Conservation (phyloP, 1,140 invertebrate species). For the Glossosoma conforme region DNA sequence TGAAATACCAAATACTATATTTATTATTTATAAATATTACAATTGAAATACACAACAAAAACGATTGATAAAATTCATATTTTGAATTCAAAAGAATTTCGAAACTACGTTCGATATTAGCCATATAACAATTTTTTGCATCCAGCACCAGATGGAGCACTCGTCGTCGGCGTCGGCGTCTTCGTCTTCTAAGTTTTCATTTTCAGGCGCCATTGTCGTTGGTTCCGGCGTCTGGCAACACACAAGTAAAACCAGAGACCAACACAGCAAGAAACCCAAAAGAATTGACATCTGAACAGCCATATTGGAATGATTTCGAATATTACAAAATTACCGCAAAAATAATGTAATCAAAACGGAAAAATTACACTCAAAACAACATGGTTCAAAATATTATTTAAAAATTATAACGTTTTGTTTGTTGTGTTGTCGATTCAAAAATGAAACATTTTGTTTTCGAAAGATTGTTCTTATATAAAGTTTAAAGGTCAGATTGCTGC, state of each 20-base stretch:
- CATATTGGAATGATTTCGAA: background rate
- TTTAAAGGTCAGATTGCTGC: too few relatives aligned
- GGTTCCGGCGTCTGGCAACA: slow-evolving; percentile 10
- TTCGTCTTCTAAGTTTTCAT: slow-evolving; percentile 40
- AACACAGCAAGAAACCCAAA: slow-evolving; percentile 2
- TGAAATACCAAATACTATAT: too few relatives aligned
- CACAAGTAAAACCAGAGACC: background rate
- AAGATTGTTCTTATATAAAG: too few relatives aligned
- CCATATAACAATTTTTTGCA: slow-evolving; percentile 49
- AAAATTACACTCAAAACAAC: too few relatives aligned
- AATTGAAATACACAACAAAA: background rate
- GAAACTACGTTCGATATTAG: slow-evolving; percentile 38
- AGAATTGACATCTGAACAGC: background rate
- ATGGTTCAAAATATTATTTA: too few relatives aligned
- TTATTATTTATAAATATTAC: too few relatives aligned
- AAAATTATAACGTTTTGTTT: too few relatives aligned
- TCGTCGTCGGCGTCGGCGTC: slow-evolving; percentile 38
- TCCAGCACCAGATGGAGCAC: slow-evolving; percentile 51
- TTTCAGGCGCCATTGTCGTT: slow-evolving; percentile 32
- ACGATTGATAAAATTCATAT: background rate
- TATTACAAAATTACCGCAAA: background rate
- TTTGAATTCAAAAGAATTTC: slow-evolving; percentile 26
- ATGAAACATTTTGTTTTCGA: too few relatives aligned
- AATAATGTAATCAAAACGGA: background rate
- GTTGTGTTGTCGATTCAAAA: too few relatives aligned